Percentiles rank a stretch among this genome's conserved stretches.
These are phyloP conservation scores for Drosophila pachea DNA, from an alignment of 1,140 invertebrate genomes.

Conservation along the genomic window DNA sequence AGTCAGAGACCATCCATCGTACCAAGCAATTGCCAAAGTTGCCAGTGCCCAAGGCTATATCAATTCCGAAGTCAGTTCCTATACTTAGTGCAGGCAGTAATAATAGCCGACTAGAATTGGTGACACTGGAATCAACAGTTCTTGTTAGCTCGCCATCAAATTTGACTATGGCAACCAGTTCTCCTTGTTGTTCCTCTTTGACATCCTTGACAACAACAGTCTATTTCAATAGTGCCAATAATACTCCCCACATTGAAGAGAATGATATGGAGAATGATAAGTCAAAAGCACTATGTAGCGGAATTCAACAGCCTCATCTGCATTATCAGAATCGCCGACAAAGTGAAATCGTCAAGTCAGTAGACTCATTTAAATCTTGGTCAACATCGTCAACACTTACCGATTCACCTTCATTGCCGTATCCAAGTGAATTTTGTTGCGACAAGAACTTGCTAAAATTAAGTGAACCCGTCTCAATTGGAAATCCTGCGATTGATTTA, in stretches of 20 bases:
- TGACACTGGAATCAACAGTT: neutral
- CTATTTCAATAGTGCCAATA: conserved; percentile 1
- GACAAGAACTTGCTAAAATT: neutral
- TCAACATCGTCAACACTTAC: neutral
- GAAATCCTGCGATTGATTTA: neutral
- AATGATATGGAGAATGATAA: no score
- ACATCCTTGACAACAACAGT: neutral
- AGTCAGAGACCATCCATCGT: conserved; percentile 26
- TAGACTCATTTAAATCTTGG: conserved; percentile 12
- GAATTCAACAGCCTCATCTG: no score
- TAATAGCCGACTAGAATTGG: neutral
- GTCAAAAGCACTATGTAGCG: no score
- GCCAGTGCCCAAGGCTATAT: conserved; percentile 34
- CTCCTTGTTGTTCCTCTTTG: neutral
- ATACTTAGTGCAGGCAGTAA: conserved; percentile 18
- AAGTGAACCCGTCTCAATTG: neutral
- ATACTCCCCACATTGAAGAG: neutral
- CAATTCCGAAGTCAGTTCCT: conserved; percentile 16
- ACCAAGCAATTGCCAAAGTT: conserved; percentile 66
- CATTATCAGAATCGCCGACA: neutral
- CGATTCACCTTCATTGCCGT: neutral
- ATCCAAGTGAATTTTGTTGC: neutral
- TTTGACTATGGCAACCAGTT: neutral
- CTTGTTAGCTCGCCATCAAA: conserved; percentile 12
- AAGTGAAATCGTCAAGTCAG: neutral